These are phyloP conservation scores for Drosophila kohkoa DNA, from an alignment of 1,140 invertebrate species.

Conservation along the genomic window DNA sequence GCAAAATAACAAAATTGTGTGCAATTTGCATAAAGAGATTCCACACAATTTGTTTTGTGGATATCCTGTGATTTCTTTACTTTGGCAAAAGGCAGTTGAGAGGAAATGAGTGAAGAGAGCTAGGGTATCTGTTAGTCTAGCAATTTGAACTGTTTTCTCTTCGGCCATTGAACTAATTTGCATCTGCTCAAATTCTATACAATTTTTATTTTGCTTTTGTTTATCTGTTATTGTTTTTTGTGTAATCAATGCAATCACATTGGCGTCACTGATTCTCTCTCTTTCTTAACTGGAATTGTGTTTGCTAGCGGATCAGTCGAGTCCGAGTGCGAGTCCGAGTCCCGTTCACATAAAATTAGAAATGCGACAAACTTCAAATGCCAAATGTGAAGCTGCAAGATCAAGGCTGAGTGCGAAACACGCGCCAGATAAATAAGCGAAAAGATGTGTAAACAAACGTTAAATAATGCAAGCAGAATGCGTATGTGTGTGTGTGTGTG, in stretches of 20 bases:
- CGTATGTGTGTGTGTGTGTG: too few species aligned
- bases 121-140: background rate
- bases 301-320: background rate
- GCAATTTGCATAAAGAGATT: slow-evolving; percentile 47
- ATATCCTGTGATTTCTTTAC: background rate
- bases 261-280: background rate
- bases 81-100: background rate
- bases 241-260: background rate
- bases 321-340: too few species aligned
- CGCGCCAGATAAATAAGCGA: slow-evolving; percentile 33
- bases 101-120: too few species aligned
- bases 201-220: too few species aligned
- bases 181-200: slow-evolving; percentile 17
- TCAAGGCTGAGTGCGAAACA: slow-evolving; percentile 53
- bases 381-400: slow-evolving; percentile 59
- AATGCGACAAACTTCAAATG: slow-evolving; percentile 41
- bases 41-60: slow-evolving; percentile 8
- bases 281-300: slow-evolving; percentile 13
- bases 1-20: slow-evolving; percentile 22
- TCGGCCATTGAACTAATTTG: slow-evolving; percentile 67
- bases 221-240: background rate
- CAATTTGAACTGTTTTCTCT: background rate
- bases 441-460: background rate
- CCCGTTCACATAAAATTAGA: too few species aligned
- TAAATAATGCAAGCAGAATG: background rate